Evolutionary conservation across 2,888 invertebrate genomes (phyloP).

Genomic region (Sepiola atlantica): DNA sequence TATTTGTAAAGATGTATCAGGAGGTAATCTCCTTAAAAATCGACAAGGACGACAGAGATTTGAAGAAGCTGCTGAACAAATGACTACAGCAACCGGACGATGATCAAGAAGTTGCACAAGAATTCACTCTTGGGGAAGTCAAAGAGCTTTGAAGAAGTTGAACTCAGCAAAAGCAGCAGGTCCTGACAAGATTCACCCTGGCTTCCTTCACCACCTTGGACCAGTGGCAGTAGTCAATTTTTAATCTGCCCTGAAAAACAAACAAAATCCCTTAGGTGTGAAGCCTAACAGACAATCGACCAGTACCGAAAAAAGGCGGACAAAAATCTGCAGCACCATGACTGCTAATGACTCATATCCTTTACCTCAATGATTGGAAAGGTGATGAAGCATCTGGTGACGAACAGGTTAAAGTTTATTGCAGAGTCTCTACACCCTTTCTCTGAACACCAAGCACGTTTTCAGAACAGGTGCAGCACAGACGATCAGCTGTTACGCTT

Average conservation of each 20-base stretch:
- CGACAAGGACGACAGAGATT: not conserved
- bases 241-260: constrained; percentile 38
- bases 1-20: not conserved
- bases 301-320: constrained; percentile 51
- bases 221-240: not conserved
- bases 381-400: constrained; percentile 48
- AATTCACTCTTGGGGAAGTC: not conserved
- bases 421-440: constrained; percentile 52
- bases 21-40: not conserved
- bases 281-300: constrained; percentile 40
- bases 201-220: not conserved
- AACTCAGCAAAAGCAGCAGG: not conserved
- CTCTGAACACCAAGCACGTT: constrained; percentile 50
- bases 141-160: not conserved
- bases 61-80: not conserved
- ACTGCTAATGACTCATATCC: constrained; percentile 49
- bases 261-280: constrained; percentile 45
- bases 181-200: not conserved
- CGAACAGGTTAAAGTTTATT: constrained; percentile 50
- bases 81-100: not conserved
- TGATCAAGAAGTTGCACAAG: not conserved
- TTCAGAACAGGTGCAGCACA: too few species aligned
- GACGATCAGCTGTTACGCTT: too few species aligned
- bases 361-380: constrained; percentile 51
- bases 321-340: constrained; percentile 47